phyloP scores from a whole-genome alignment of 2,888 invertebrate genomes.

The Cantharis nigra region DNA sequence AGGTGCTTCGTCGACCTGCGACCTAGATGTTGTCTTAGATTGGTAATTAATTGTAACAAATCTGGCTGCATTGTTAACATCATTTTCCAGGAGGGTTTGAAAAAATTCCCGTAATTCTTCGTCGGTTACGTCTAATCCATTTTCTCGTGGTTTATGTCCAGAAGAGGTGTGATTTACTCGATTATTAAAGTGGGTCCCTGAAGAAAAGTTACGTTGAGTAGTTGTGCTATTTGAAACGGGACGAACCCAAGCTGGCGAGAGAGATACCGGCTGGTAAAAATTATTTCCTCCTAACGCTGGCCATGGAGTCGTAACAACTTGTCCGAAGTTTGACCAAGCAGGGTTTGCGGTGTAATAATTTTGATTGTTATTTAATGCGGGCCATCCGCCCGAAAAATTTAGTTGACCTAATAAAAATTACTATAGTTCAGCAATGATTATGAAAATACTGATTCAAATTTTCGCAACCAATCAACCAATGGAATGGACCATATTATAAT shows the following conservation, averaged over 20 bases:
- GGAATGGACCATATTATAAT: too few relatives aligned
- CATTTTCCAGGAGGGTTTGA: constrained; percentile 73
- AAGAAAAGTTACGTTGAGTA: not conserved
- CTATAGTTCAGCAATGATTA: not conserved
- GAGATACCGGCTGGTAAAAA: constrained; percentile 9
- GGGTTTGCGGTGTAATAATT: constrained; percentile 8
- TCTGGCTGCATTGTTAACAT: constrained; percentile 73
- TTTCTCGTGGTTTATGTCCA: not conserved
- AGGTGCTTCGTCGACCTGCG: constrained; percentile 73
- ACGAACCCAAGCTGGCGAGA: not conserved
- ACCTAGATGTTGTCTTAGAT: constrained; percentile 72
- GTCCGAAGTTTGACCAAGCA: constrained; percentile 1
- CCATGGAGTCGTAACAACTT: constrained; percentile 38
- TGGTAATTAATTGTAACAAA: constrained; percentile 75
- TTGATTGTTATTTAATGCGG: constrained; percentile 16
- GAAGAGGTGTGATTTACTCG: not conserved
- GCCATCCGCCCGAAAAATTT: constrained; percentile 10
- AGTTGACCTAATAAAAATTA: not conserved
- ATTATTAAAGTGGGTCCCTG: not conserved
- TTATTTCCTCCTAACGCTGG: constrained; percentile 38
- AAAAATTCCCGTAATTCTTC: constrained; percentile 65
- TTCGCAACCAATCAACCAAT: too few relatives aligned
- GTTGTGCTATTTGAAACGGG: not conserved
- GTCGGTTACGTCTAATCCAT: constrained; percentile 33
- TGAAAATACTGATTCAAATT: not conserved